Evolutionary conservation across 2,888 invertebrate genomes (phyloP), one percentile per base, ranked within the genome.

Genomic region (Mesodorylaimus sp.): DNA sequence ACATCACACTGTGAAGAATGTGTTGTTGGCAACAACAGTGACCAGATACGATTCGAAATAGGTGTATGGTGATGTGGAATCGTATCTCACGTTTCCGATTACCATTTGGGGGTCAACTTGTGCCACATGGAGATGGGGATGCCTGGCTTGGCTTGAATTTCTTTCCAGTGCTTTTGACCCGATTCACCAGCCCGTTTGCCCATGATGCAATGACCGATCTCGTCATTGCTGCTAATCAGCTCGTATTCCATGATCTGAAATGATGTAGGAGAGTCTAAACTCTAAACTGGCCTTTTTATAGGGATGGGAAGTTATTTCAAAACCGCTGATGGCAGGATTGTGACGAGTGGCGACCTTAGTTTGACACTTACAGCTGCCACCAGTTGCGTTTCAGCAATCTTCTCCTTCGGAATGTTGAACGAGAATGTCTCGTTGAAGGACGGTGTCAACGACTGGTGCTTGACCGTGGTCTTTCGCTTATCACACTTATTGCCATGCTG

Each of bases 401-500:
- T 53, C 16, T 59, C 59, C 45, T 57, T 57, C 16, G 45, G 19
- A 2, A 64, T 57, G 19, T 55, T 49, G 48, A 66, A 64, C 1
- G 61, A 57, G 50, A 64, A 64, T 1, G 57, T 56, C 47, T 64
- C 65, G 53, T 65, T 65, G 59, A 61, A 64, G 5, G 61, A 55
- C 1, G 64, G 64, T n/a, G 56, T 23, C 49, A 55, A 49, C 5
- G 53, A 56, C 42, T 61, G 59, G 13, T 55, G 51, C 48, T 62
- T 63, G n/a, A 65, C 60, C 2, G 57, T 56, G 2, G 64, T 64
- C 53, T 64, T 65, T 16, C 61, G 52, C 54, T 64, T 64, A 47
- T 66, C 63, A 51, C 65, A 37, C 48, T 64, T 65, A 48, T 57
- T 57, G 25, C 61, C 65, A 36, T 61, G 56, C 41, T 66, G 61